Evolutionary conservation across 35 echinoderm and acorn worm genomes (phyloP), one percentile per base, ranked within the genome.

Genomic region (Apostichopus californicus): DNA sequence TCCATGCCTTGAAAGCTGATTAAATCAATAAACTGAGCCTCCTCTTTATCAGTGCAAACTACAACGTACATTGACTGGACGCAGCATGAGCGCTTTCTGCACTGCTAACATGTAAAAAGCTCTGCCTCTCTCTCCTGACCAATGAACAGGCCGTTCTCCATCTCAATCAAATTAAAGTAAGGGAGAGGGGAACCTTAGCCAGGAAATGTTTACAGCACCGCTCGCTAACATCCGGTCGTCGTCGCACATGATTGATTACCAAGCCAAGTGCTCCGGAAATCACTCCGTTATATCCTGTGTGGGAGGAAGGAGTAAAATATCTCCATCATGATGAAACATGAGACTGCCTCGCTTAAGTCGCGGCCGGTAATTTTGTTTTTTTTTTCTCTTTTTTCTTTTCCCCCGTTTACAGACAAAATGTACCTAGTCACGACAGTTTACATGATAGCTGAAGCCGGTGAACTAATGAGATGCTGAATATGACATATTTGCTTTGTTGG

Each of bases 81-180:
- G 21, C 20, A 22, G 71, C 71, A 18, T 14, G 11, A 68, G 8
- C 64, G 18, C 64, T n/a, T 7, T 18, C 17, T 20, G 21, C 71
- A 20, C 71, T 22, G 53, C 53, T 83, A 46, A 52, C 18, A 56
- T 57, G 18, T 46, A 46, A 46, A 46, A 8, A 12, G 46, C 46
- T 83, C 52, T 56, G 80, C 53, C 80, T 54, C 80, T 14, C 80
- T 54, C 80, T 83, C 54, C 52, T 57, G 56, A 57, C 80, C 80
- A 83, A 83, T 83, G 80, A 83, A 57, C 80, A 18, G 17, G 18
- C 34, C 34, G 17, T 20, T 56, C 53, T 83, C 80, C 80, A 56
- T 83, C 53, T 83, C 80, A 83, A 83, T 83, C 80, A 83, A 83
- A 83, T 83, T 83, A 83, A 83, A 83, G 80, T 56, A 56, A 83